Base-by-base conservation (phyloP, 2,888 invertebrate species). In the Unio delphinus region DNA sequence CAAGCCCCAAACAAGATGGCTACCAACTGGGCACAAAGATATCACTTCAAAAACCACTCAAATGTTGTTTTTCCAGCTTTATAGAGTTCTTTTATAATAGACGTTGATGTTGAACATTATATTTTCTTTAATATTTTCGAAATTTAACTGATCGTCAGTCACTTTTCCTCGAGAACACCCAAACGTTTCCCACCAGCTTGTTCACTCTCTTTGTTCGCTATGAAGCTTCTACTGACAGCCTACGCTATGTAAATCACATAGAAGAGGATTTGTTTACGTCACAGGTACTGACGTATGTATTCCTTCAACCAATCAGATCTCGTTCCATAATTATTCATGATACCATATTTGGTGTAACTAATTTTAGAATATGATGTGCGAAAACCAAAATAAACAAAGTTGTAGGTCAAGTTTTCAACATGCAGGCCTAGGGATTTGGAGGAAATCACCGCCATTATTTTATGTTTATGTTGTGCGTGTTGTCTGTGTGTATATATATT, bases 361-460 rank as follows among this genome's bases (percentile, higher is more conserved):
- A 70, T 75, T 67, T 70, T 78, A 78, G 67, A 65, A 20, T 23
- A 68, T 73, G 71, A 74, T 69, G 68, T 67, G 26, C 7, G 72
- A 73, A 77, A 77, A 77, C 74, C 73, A 77, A 67, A 70, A 75
- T 68, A 75, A 70, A 54, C 56, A 61, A 67, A 70, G 70, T 74
- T 69, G 71, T 75, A 73, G 77, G 77, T 77, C 74, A 74, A 70
- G 45, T 45, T 45, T 45, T 11, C 45, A 15, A 15, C 15, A 45
- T 3, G 15, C 3, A 45, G 45, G 15, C 45, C 45, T 3, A 45
- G 2, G 15, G 45, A 15, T 45, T 15, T 45, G 45, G 45, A 45
- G 11, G 11, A 45, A 45, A 45, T 45, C 45, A 45, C 45, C 11
- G 11, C 45, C 45, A 45, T 15, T 3, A 45, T 3, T 45, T 11